Base-by-base conservation (phyloP, 2,797 vertebrate genomes). In the Limosa lapponica region DNA sequence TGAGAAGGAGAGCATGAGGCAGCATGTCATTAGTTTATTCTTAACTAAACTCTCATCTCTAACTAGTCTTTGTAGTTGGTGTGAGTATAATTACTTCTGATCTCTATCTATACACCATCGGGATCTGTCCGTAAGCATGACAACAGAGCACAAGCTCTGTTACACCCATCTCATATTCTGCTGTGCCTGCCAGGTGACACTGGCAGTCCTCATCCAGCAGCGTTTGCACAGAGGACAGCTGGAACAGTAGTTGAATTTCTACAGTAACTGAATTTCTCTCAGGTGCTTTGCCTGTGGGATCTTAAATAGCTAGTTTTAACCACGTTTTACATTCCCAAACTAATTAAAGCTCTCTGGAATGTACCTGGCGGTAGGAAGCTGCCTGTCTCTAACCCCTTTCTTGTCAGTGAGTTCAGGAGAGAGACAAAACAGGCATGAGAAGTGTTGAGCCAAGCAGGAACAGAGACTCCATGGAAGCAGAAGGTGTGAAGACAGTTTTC, bases 11-110 rank as follows among this genome's bases (percentile, higher is more conserved):
- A 89, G 15, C 19, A 46, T 5, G 16, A 85, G 34, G 37, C n/a
- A 87, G 48, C 11, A 22, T 6, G 66, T 62, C 28, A 44, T 27
- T 49, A 73, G 24, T 27, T 92, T 80, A 66, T 39, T 85, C 85
- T 86, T 81, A 90, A 51, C 39, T 86, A 36, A 92, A 91, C 25
- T 80, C 65, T 57, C 41, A 92, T 61, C 69, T 96, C 54, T 70
- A 88, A 54, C 49, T 57, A 43, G 36, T 48, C 64, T 72, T 88
- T 59, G 52, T 48, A 80, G 57, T 7, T 43, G 39, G 20, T 41
- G 4, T 36, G 51, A 51, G 17, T 39, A 44, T 49, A 86, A 83
- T 61, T 74, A 74, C 13, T 86, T 11, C 25, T 19, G 36, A 52
- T 49, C 67, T 36, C 11, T 52, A 64, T 54, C 75, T 46, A 36